Evolutionary conservation across 2,888 invertebrate species (phyloP), one percentile per base, ranked within the genome.

Genomic region (Stomorhina lunata): DNA sequence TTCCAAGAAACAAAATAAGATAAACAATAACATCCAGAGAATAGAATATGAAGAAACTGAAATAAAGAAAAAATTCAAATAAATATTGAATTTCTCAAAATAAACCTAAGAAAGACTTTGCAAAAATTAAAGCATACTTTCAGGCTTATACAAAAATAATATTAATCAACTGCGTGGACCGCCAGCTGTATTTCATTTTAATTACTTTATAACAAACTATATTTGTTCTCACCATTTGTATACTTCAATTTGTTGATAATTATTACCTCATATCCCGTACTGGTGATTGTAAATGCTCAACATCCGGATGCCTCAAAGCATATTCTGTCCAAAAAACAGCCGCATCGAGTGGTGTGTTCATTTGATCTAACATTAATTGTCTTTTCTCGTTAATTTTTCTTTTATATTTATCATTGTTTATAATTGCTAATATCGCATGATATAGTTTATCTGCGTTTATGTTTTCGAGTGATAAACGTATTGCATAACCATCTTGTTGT

Each of bases 291-390:
- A 96, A 91, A 87, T 96, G 95, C 63, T 93, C 93, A 0, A 95
- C 96, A 0, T 95, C 95, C 85, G 93, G 94, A 87, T 96, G 95
- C 71, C 95, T 92, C 5, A 96, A 92, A 0, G 96, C 95, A 86
- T 96, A 96, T 88, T 96, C 96, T 0, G 95, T 95, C 95, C 95
- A 95, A 91, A 94, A 96, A 7, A 96, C 92, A 0, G 95, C 96
- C 84, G 94, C 92, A 84, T 95, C 94, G 82, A 95, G 90, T 0
- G 96, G 95, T 4, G 94, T 93, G 86, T 95, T 94, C 50, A 94
- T 94, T 86, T 96, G 95, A 87, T 96, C 95, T 85, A 93, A 92
- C 7, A 96, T 89, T 2, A 95, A 89, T 17, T 92, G 86, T 32
- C 83, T 66, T 25, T 71, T 55, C 6, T 25, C 27, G 17, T 34